Evolutionary conservation across 2,797 vertebrate species (phyloP).

Genomic region (Chromobotia macracanthus): DNA sequence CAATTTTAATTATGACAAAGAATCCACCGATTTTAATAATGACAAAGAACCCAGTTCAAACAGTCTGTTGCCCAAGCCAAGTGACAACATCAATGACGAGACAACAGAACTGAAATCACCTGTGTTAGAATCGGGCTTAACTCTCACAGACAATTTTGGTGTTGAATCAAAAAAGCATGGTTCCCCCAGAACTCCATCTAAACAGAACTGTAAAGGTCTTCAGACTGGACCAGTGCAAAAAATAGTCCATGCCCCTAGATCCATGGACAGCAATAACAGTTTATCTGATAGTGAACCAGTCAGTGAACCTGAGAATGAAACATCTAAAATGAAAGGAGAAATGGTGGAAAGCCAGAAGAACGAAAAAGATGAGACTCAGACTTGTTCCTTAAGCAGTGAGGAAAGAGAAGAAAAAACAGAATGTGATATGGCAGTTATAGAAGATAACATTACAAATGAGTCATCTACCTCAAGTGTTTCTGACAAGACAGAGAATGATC

Average conservation of each 20-base stretch:
- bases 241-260: neutral
- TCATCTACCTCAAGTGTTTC: conserved; percentile 40
- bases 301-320: neutral
- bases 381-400: neutral
- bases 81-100: neutral
- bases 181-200: conserved; percentile 11
- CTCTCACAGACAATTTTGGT: neutral
- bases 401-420: conserved; percentile 10
- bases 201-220: conserved; percentile 20
- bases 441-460: conserved; percentile 19
- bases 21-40: conserved; percentile 39
- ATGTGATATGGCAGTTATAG: neutral
- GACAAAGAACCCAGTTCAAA: conserved; percentile 42
- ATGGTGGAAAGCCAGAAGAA: neutral
- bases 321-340: conserved; percentile 3
- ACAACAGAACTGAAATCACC: neutral
- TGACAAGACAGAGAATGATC: conserved; percentile 63
- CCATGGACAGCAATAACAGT: neutral
- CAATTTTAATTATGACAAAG: too few species aligned
- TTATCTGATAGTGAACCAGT: conserved; percentile 4
- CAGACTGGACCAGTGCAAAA: conserved; percentile 10
- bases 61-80: conserved; percentile 6
- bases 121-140: neutral
- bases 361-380: neutral
- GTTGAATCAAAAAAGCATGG: conserved; percentile 16